phyloP scores from a whole-genome alignment of 2,888 invertebrate species.

The Tenthredo distinguenda region DNA sequence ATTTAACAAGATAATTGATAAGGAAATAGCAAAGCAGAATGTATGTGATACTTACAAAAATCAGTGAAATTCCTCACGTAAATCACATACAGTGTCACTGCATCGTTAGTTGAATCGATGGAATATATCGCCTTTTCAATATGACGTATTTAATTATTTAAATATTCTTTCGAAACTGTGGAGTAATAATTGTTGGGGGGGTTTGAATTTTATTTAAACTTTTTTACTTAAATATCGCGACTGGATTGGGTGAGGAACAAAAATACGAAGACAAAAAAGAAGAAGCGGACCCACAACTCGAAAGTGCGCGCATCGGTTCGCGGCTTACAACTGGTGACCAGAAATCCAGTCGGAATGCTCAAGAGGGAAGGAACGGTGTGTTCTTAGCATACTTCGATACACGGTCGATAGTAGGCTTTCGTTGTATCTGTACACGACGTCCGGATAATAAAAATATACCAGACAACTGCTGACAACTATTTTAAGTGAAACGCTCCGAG shows the following conservation, averaged over 20 bases:
- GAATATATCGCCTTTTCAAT: too few species aligned
- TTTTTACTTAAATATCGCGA: not conserved
- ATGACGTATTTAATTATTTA: not conserved
- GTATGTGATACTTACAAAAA: not conserved
- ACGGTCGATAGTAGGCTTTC: slow-evolving; percentile 41
- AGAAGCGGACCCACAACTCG: slow-evolving; percentile 58
- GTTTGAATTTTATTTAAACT: not conserved
- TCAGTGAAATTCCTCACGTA: not conserved
- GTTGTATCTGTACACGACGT: slow-evolving; percentile 43
- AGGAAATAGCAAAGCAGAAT: not conserved
- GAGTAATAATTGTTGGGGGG: not conserved
- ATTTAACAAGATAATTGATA: not conserved
- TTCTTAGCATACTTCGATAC: slow-evolving; percentile 53
- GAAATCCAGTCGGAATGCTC: slow-evolving; percentile 73
- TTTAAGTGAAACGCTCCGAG: slow-evolving; percentile 4
- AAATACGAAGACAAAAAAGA: slow-evolving; percentile 6
- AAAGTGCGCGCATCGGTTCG: slow-evolving; percentile 65
- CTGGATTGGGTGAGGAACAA: not conserved
- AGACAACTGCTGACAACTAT: slow-evolving; percentile 26
- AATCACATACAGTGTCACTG: not conserved
- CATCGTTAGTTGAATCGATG: slow-evolving; percentile 11
- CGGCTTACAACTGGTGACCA: slow-evolving; percentile 71
- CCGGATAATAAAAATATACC: slow-evolving; percentile 26
- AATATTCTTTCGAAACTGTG: not conserved
- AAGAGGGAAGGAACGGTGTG: slow-evolving; percentile 66